Evolutionary conservation across 2,113 vertebrate genomes (phyloP), one percentile per base, ranked within the genome.

Genomic region (Beaufortia kweichowensis): DNA sequence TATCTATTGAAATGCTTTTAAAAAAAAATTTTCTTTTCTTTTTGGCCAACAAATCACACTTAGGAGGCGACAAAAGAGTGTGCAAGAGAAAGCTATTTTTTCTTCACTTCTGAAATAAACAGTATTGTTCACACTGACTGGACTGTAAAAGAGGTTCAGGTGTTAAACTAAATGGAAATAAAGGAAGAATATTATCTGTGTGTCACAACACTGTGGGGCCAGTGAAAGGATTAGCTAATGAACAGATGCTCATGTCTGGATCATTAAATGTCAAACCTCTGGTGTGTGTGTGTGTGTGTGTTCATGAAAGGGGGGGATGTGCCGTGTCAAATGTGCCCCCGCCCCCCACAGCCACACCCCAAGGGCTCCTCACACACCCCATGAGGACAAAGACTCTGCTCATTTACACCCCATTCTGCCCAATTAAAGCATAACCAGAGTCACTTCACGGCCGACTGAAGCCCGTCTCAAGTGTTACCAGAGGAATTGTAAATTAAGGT

Each of bases 191-290:
- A 35, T 69, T 35, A 55, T 23, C 10, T 55, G 48, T n/a, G 48
- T 24, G 29, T 69, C 67, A 12, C 17, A 29, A 31, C 65, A 53
- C 1, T 21, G n/a, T 53, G 6, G 48, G n/a, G 28, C 12, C n/a
- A 8, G 4, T 67, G 43, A 33, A 46, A 33, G 53, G 33, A 8
- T 21, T 15, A 69, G 62, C 76, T 53, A 14, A 77, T 74, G 78
- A 90, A 84, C 87, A 90, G 89, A 87, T 88, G 90, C 87, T 87
- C 74, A 62, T 72, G 81, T 67, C 50, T n/a, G 55, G 77, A 75
- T 79, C 31, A 63, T 86, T 87, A 85, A 56, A 78, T 73, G 73
- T 78, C 79, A 64, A 80, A 85, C 82, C 88, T 84, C 86, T 83
- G 75, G 85, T 67, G 62, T 31, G 57, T 65, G 69, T 70, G 72